Conservation (phyloP, 1,140 invertebrate species). For the Parapsyche elsis region DNA sequence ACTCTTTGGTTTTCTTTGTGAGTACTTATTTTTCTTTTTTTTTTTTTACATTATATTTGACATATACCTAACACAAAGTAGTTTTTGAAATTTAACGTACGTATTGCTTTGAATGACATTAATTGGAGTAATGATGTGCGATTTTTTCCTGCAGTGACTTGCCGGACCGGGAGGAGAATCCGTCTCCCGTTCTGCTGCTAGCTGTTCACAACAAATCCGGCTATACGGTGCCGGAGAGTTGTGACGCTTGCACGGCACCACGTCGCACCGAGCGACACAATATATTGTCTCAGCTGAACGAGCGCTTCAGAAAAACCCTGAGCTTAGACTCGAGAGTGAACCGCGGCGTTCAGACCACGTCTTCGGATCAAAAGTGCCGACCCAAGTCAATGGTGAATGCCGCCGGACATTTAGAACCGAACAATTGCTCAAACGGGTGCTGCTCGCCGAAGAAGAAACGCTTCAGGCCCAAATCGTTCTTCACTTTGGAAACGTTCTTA, state of each 20-base stretch:
- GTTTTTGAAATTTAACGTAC: not conserved
- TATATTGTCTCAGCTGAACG: constrained; percentile 64
- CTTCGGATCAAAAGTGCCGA: constrained; percentile 48
- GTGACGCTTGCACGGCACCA: constrained; percentile 53
- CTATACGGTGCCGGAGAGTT: not conserved
- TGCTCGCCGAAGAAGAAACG: constrained; percentile 65
- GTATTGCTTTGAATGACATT: not conserved
- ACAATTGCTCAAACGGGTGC: constrained; percentile 56
- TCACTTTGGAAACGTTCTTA: constrained; percentile 66
- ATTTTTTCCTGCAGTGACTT: constrained; percentile 51
- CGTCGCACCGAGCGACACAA: constrained; percentile 61
- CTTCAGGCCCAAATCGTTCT: constrained; percentile 62
- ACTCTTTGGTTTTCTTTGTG: constrained; percentile 22
- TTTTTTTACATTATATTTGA: not conserved
- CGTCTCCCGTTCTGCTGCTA: constrained; percentile 49
- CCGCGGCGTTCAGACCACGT: not conserved
- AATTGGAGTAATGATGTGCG: not conserved
- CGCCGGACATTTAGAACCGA: constrained; percentile 14
- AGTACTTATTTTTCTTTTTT: constrained; percentile 2
- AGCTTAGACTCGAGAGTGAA: constrained; percentile 63
- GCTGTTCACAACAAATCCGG: constrained; percentile 40
- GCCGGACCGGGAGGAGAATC: constrained; percentile 49
- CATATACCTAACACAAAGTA: not conserved
- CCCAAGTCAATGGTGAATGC: constrained; percentile 63
- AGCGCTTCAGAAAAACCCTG: constrained; percentile 65